phyloP scores from a whole-genome alignment of 2,113 vertebrate species.

The Melospiza georgiana region DNA sequence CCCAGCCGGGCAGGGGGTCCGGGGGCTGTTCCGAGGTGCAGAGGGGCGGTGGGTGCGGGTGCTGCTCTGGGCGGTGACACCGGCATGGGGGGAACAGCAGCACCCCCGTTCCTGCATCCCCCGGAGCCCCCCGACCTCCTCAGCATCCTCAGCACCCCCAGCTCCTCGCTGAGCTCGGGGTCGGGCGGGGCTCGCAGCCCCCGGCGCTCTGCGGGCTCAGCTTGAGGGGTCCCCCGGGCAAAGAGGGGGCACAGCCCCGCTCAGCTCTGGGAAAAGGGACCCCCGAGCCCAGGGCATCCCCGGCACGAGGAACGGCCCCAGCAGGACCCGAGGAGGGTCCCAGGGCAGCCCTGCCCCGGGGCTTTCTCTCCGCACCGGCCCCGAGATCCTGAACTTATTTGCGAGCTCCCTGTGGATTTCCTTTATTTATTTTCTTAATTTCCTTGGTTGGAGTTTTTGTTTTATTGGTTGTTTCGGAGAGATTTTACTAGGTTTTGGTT shows the following conservation, averaged over 20 bases:
- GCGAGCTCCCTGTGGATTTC: fast-evolving
- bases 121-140: not conserved
- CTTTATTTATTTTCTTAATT: fast-evolving
- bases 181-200: not conserved
- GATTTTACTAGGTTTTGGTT: not conserved
- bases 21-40: too few species aligned
- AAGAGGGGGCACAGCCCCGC: not conserved
- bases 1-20: not conserved
- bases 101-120: not conserved
- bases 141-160: not conserved
- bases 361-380: fast-evolving
- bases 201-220: not conserved
- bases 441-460: not conserved
- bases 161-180: fast-evolving
- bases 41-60: fast-evolving
- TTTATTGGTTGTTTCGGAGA: not conserved
- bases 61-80: not conserved
- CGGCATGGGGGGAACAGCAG: not conserved
- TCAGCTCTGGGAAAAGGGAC: too few species aligned
- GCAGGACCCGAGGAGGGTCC: not conserved
- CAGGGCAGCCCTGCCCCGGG: not conserved
- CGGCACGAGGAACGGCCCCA: not conserved
- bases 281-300: not conserved
- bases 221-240: not conserved
- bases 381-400: not conserved